These are phyloP conservation scores for Heptascelio sp. DNA, from an alignment of 2,888 invertebrate species.

Conservation along the genomic window DNA sequence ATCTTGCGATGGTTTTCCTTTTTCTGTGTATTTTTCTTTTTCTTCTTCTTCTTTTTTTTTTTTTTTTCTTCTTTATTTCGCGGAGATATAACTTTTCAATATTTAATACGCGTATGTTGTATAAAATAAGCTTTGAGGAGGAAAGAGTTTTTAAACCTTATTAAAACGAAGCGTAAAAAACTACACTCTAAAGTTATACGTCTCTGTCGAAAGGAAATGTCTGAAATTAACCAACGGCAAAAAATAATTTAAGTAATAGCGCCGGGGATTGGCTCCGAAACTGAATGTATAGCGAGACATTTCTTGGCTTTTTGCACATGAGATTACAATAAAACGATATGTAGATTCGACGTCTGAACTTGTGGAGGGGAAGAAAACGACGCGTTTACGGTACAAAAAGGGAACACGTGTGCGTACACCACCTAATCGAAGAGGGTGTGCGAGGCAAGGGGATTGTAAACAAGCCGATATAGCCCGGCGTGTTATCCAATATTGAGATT, in stretches of 20 bases:
- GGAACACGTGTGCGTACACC: constrained; percentile 76
- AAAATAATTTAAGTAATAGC: constrained; percentile 48
- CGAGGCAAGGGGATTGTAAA: constrained; percentile 80
- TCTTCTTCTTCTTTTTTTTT: too few relatives aligned
- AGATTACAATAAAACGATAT: constrained; percentile 72
- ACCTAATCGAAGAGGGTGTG: constrained; percentile 67
- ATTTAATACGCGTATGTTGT: constrained; percentile 28
- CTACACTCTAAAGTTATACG: constrained; percentile 15
- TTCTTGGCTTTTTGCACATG: constrained; percentile 56
- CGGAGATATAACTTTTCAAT: constrained; percentile 46
- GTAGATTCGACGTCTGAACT: constrained; percentile 74
- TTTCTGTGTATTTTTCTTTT: too few relatives aligned
- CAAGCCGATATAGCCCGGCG: constrained; percentile 81
- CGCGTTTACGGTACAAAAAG: constrained; percentile 75
- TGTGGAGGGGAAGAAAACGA: constrained; percentile 73
- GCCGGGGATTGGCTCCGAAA: neutral
- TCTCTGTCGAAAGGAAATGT: neutral
- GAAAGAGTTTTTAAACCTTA: constrained; percentile 32
- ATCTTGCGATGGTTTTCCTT: too few relatives aligned
- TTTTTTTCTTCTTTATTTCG: constrained; percentile 33
- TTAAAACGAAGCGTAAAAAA: constrained; percentile 29
- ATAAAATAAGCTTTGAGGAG: constrained; percentile 37
- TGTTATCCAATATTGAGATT: constrained; percentile 84
- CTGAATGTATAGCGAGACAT: constrained; percentile 28
- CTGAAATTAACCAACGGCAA: neutral